Conservation (phyloP, 2,888 invertebrate species). For the Parnassius mnemosyne region DNA sequence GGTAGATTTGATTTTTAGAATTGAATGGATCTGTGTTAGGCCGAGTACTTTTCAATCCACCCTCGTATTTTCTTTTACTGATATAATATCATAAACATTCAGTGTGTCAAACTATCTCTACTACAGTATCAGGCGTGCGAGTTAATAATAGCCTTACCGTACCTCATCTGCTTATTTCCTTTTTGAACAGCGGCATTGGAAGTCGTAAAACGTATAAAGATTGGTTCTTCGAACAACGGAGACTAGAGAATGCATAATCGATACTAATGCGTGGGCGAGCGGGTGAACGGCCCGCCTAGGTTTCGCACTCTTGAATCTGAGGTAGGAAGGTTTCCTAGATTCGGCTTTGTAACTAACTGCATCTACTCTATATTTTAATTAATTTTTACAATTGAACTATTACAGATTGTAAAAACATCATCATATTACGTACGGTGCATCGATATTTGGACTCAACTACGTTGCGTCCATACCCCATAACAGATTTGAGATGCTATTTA, state of each 20-base stretch:
- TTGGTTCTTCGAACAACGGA: conserved; percentile 20
- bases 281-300: conserved; percentile 47
- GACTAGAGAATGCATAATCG: conserved; percentile 36
- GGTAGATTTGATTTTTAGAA: too few species aligned
- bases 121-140: not conserved
- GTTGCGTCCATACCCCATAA: too few species aligned
- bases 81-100: not conserved
- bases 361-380: too few species aligned
- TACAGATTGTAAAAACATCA: too few species aligned
- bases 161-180: not conserved
- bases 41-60: too few species aligned
- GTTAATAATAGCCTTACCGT: not conserved
- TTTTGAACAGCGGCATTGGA: not conserved
- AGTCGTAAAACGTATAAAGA: conserved; percentile 16
- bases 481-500: too few species aligned
- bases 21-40: too few species aligned
- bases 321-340: conserved; percentile 9
- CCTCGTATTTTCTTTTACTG: too few species aligned
- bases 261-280: conserved; percentile 48
- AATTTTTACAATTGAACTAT: too few species aligned
- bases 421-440: too few species aligned
- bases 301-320: conserved; percentile 33
- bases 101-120: not conserved
- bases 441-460: too few species aligned
- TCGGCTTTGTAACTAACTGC: not conserved